Base-by-base conservation (phyloP, 2,797 vertebrate genomes). In the Acanthornis magna region DNA sequence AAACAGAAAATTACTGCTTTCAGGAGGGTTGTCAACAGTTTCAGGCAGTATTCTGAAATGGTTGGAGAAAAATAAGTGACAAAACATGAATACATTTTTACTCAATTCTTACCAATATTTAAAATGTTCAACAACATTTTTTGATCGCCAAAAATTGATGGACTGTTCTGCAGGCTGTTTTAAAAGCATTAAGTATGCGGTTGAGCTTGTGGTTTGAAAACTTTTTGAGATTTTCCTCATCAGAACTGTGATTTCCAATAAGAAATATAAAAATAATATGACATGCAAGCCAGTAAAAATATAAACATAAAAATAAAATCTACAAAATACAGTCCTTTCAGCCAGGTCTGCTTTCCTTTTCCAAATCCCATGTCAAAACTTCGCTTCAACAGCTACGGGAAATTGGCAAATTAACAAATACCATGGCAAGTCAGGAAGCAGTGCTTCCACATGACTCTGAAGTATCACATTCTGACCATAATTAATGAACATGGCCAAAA, bases 291-390 rank as follows among this genome's bases (percentile, higher is more conserved):
- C 88, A 96, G 90, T 34, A 65, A 88, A 90, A 95, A 89, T 47
- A 92, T 34, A 91, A 96, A 96, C 45, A 91, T 50, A 78, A 78
- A 89, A 94, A 89, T 72, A 70, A 95, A 88, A 86, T 63, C 71
- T 75, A 76, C 66, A 93, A 89, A 94, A 93, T 63, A 57, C 18
- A 57, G 85, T 71, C 20, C 26, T 85, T 88, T 55, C 60, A 86
- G 70, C 32, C 73, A 95, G 82, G 42, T 58, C 63, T 85, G 55
- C 38, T 90, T 53, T 84, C 50, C 45, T 88, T 95, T 89, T 84
- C 85, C 77, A 91, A 85, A 82, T 61, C 53, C 40, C 3, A 1
- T 25, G 40, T 72, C 78, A 88, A 80, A 94, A 85, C 65, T 87
- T 80, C 71, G 11, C 71, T 76, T 78, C 50, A 73, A 54, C 12